A percentile compares a stretch with the other conserved stretches of the same genome.
Evolutionary conservation across 2,888 invertebrate species (phyloP).

Genomic region (Pheosia gnoma): DNA sequence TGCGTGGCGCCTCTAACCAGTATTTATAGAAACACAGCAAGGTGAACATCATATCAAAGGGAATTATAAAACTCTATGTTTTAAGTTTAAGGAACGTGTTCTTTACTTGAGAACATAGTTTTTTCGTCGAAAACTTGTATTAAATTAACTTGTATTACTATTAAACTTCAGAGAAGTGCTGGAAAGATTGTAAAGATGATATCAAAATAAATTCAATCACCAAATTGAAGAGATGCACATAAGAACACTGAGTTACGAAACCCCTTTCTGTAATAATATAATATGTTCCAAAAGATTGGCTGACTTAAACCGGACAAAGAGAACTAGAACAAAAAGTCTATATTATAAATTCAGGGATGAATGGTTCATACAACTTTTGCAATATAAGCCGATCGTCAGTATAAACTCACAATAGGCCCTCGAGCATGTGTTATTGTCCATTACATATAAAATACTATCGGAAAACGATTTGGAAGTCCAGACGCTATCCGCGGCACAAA

Average conservation of each 20-base stretch:
- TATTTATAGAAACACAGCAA: slow-evolving; percentile 27
- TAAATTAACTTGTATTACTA: too few species aligned
- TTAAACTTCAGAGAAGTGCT: too few species aligned
- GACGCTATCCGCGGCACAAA: slow-evolving; percentile 48
- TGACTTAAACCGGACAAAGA: slow-evolving; percentile 8
- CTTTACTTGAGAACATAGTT: too few species aligned
- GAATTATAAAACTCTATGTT: neutral
- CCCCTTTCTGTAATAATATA: neutral
- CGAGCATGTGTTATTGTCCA: slow-evolving; percentile 71
- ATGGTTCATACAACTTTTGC: slow-evolving; percentile 28
- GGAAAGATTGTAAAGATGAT: too few species aligned
- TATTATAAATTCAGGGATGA: slow-evolving; percentile 29
- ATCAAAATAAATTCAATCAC: too few species aligned
- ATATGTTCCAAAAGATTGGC: neutral
- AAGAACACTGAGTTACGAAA: neutral
- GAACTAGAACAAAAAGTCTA: slow-evolving; percentile 23
- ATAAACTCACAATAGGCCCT: slow-evolving; percentile 50
- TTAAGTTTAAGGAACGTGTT: too few species aligned
- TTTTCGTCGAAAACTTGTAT: too few species aligned
- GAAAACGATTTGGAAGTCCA: slow-evolving; percentile 75
- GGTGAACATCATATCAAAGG: neutral
- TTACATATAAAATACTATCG: slow-evolving; percentile 75
- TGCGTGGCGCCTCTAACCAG: slow-evolving; percentile 30
- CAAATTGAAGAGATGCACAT: too few species aligned
- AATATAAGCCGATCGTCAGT: slow-evolving; percentile 41